These are phyloP conservation scores for Xylota sylvarum DNA, from an alignment of 2,888 invertebrate genomes.

Conservation along the genomic window DNA sequence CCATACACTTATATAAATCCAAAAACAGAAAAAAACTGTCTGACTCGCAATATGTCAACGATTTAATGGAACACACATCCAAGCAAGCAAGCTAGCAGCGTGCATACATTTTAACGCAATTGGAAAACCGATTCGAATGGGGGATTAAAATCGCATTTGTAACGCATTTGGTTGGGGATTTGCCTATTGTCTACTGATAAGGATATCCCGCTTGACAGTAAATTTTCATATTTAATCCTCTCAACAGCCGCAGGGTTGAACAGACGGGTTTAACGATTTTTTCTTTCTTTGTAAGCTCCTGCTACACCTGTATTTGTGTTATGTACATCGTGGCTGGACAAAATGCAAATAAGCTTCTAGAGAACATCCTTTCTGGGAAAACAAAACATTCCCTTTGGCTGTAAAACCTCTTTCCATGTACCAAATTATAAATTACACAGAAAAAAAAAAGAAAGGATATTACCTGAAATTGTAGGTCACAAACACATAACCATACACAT, in stretches of 20 bases:
- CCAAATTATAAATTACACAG: slow-evolving; percentile 49
- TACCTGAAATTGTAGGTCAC: slow-evolving; percentile 43
- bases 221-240: slow-evolving; percentile 67
- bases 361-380: slow-evolving; percentile 1
- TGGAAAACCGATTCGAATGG: slow-evolving; percentile 51
- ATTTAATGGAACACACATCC: slow-evolving; percentile 21
- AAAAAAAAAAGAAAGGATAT: slow-evolving; percentile 5
- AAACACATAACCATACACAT: slow-evolving; percentile 10
- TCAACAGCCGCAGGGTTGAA: slow-evolving; percentile 22
- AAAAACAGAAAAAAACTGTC: neutral
- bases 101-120: slow-evolving; percentile 51
- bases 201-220: slow-evolving; percentile 58
- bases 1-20: neutral
- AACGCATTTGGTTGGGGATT: slow-evolving; percentile 72
- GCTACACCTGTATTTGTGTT: slow-evolving; percentile 14
- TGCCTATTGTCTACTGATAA: slow-evolving; percentile 71
- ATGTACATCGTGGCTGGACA: slow-evolving; percentile 4
- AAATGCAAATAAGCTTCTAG: slow-evolving; percentile 19
- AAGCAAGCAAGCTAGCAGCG: slow-evolving; percentile 4
- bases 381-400: neutral
- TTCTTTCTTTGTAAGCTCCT: neutral
- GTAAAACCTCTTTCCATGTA: slow-evolving; percentile 23
- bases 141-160: slow-evolving; percentile 74
- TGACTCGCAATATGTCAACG: slow-evolving; percentile 35
- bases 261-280: slow-evolving; percentile 3